phyloP scores from a whole-genome alignment of 2,797 vertebrate genomes.

The Hypotaenidia philippensis region DNA sequence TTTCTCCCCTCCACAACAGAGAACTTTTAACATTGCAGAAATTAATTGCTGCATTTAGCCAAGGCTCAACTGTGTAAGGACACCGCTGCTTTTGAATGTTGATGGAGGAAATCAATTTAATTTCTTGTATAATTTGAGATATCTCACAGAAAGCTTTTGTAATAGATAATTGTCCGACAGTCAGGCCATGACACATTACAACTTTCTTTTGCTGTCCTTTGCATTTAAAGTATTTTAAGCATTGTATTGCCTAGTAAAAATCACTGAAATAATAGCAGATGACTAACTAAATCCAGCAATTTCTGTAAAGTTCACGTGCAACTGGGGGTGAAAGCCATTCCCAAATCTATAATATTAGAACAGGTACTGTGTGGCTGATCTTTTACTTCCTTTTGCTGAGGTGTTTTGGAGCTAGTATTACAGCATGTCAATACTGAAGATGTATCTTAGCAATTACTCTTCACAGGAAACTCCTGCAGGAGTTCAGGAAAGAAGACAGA shows the following conservation, averaged over 20 bases:
- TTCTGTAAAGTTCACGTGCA: background rate
- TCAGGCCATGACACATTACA: background rate
- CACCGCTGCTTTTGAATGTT: background rate
- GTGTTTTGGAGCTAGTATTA: background rate
- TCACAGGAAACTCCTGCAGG: background rate
- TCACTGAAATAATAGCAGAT: background rate
- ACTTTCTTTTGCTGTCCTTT: background rate
- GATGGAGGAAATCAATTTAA: background rate
- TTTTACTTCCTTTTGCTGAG: background rate
- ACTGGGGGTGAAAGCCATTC: background rate
- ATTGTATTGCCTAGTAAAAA: background rate
- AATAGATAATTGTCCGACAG: background rate
- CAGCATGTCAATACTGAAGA: background rate
- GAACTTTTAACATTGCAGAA: background rate
- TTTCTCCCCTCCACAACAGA: background rate
- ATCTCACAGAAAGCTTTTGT: background rate
- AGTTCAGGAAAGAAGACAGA: background rate
- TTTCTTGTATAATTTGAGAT: background rate
- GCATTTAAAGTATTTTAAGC: background rate
- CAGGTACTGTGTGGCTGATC: background rate
- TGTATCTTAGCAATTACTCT: background rate
- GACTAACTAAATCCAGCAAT: background rate
- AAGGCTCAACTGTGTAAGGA: background rate
- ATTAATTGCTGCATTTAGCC: background rate
- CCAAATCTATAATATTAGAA: background rate